Base-by-base conservation (phyloP, 2,113 vertebrate species). In the Sialia sialis region DNA sequence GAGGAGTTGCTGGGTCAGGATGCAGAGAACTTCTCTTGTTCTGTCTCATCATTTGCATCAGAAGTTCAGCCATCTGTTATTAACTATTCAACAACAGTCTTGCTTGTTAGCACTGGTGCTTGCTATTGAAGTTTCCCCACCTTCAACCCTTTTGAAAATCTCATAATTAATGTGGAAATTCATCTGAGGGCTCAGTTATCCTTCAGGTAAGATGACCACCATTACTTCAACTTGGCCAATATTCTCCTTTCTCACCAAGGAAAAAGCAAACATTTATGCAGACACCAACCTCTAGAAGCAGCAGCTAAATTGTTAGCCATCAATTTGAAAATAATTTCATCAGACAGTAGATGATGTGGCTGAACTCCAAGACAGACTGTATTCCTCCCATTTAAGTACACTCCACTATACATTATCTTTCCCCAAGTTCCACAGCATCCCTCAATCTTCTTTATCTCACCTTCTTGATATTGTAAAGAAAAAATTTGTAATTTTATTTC, bases 51-150 rank as follows among this genome's bases (percentile, higher is more conserved):
- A 78, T 91, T 90, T 87, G 81, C 89, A 95, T 94, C 89, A 89
- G 84, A 94, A 93, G 84, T 95, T 97, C 89, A 93, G 89, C 87
- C 93, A 95, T 78, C 94, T 94, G 91, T 93, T 92, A 96, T 89
- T 95, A 94, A 95, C 91, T 83, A 75, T 84, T 95, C 86, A 89
- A 92, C 92, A 91, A 87, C 84, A 90, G 82, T 58, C 75, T 30
- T 56, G 44, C 90, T 95, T 90, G 70, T 90, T 93, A 94, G 85
- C 5, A 1, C 79, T 73, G 54, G 59, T 74, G 22, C 39, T 84
- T 63, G 43, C 77, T 84, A 83, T 87, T 91, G 68, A 79, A 87
- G 41, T 58, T 55, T 77, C 36, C 30, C 32, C 78, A 93, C 74
- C 93, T 95, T 87, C 32, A 9, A 26, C 23, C 41, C 56, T 87